These are phyloP conservation scores for Calyptomena viridis DNA, from an alignment of 2,113 vertebrate genomes.

Conservation along the genomic window DNA sequence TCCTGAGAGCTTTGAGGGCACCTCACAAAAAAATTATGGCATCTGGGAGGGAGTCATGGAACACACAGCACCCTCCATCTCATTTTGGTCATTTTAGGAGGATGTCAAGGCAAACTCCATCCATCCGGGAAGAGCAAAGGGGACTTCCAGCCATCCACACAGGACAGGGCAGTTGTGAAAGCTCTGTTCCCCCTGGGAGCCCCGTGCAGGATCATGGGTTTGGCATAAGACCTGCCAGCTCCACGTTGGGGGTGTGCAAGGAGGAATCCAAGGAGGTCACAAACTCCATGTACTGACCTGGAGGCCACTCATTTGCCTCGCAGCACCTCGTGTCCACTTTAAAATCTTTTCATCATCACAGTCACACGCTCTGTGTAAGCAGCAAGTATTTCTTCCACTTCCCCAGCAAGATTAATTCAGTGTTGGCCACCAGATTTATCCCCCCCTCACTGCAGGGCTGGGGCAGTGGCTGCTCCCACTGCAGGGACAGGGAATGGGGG, in stretches of 20 bases:
- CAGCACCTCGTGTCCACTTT: neutral
- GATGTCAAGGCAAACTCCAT: neutral
- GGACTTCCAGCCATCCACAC: neutral
- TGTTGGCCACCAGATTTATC: neutral
- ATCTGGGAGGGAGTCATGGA: neutral
- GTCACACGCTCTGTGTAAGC: neutral
- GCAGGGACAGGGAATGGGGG: neutral
- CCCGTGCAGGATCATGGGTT: neutral
- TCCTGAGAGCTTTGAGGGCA: neutral
- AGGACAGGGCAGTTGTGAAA: neutral
- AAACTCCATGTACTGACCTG: neutral
- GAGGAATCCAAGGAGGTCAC: neutral
- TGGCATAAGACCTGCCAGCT: neutral
- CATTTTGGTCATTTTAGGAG: neutral
- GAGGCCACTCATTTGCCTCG: neutral
- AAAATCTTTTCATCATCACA: neutral
- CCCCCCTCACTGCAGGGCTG: accelerated
- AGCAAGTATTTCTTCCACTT: neutral
- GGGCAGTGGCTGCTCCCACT: neutral
- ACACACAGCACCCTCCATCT: neutral
- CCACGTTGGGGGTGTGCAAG: accelerated
- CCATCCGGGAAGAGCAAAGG: neutral
- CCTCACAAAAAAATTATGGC: neutral
- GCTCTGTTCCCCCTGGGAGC: neutral
- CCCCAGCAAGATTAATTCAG: neutral